Base-by-base conservation (phyloP, 2,888 invertebrate genomes). In the Patella ulyssiponensis region DNA sequence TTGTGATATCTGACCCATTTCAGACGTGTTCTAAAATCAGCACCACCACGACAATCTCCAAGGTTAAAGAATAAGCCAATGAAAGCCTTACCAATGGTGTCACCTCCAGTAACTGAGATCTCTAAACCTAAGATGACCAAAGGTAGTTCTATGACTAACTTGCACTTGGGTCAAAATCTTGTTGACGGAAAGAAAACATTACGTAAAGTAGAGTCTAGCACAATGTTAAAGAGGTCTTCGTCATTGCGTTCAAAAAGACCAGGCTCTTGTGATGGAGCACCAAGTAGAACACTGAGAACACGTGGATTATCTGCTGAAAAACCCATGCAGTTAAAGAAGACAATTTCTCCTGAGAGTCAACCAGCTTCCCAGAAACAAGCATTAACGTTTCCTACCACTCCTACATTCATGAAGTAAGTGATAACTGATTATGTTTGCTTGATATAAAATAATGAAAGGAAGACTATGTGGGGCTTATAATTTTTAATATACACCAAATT, bases 391-490 rank as follows among this genome's bases (percentile, higher is more conserved):
- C 82, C 85, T 12, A 77, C 78, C 9, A 84, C 85, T 23, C 86
- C 87, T 58, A 80, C 81, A 14, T 79, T 84, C 27, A 75, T 87
- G 81, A 87, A 82, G 87, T 87, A 79, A 80, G 83, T 78, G 44
- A 52, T 58, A 14, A 9, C 51, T 20, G 54, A 33, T 3, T 74
- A 1, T 51, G 44, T 51, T 54, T 15, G 51, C 52, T 5, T 69
- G 9, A 14, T 72, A n/a, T 44, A 69, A n/a, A 75, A 53, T 27
- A 44, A 51, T 44, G 44, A 44, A 44, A 44, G 44, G 5, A 44
- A 33, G 4, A 33, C 33, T 33, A 33, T 3, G 3, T 33, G 33
- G 33, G 33, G 33, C 33, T 33, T 33, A 33, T 33, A 33, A 33
- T 33, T 4, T 4, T 4, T 33, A 33, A 5, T 33, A 33, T 33